A percentile compares a stretch with the other conserved stretches of the same genome.
Conservation (phyloP, 2,113 vertebrate species). For the Notothenia coriiceps region DNA sequence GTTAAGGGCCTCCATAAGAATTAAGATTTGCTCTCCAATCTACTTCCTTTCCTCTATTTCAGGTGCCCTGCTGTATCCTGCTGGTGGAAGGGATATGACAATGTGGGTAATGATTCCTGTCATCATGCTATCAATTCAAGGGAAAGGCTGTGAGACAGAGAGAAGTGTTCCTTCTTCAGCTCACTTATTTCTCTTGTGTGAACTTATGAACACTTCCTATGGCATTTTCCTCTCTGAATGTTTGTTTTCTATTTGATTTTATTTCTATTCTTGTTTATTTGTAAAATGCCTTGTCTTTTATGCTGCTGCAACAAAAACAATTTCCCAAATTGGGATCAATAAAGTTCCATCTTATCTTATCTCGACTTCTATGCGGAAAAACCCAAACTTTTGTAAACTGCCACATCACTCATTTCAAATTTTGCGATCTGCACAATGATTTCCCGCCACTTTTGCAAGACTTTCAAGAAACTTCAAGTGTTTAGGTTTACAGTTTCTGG, state of each 20-base stretch:
- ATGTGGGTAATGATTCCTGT: slow-evolving; percentile 6
- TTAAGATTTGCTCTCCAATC: slow-evolving; percentile 9
- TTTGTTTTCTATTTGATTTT: neutral
- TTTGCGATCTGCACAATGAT: neutral
- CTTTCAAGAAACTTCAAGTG: neutral
- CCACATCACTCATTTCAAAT: neutral
- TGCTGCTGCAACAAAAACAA: too few relatives aligned
- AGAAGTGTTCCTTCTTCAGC: neutral
- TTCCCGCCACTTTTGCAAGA: neutral
- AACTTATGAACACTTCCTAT: slow-evolving; percentile 19
- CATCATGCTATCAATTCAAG: slow-evolving; percentile 40
- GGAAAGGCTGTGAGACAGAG: slow-evolving; percentile 42
- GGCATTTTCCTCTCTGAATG: neutral
- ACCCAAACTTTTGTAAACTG: neutral
- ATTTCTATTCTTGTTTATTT: too few relatives aligned
- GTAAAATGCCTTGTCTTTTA: too few relatives aligned
- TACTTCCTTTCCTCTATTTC: slow-evolving; percentile 5
- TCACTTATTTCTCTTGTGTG: neutral
- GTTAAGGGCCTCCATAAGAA: slow-evolving; percentile 3
- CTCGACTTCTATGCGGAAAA: too few relatives aligned
- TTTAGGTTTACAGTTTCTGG: too few relatives aligned
- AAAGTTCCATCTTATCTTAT: too few relatives aligned
- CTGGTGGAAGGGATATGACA: neutral
- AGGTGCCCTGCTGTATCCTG: neutral
- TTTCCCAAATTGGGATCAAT: too few relatives aligned